Evolutionary conservation across 2,888 invertebrate species (phyloP).

Genomic region (Anodontia alba): DNA sequence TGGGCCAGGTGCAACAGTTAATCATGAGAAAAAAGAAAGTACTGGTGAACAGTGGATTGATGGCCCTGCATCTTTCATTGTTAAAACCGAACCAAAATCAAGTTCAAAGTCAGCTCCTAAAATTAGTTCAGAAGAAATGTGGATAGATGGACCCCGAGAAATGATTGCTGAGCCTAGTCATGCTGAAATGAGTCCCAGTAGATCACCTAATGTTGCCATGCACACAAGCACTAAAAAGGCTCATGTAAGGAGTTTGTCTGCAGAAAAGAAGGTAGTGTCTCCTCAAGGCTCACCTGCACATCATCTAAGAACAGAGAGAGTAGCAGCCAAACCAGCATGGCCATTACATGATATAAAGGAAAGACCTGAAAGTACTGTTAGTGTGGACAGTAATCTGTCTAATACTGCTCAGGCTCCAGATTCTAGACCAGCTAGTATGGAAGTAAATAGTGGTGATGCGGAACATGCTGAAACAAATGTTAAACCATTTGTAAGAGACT

Average conservation of each 20-base stretch:
- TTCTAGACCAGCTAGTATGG: conserved; percentile 73
- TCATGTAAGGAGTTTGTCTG: conserved; percentile 46
- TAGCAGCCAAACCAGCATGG: conserved; percentile 43
- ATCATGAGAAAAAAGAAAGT: conserved; percentile 69
- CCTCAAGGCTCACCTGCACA: conserved; percentile 49
- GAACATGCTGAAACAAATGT: conserved; percentile 59
- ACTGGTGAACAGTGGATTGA: conserved; percentile 95
- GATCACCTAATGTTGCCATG: conserved; percentile 55
- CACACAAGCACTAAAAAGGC: conserved; percentile 58
- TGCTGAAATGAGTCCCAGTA: conserved; percentile 55
- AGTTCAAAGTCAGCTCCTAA: conserved; percentile 89
- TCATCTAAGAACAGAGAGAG: conserved; percentile 34
- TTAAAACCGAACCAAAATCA: conserved; percentile 60
- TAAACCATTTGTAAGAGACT: conserved; percentile 81
- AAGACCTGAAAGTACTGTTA: conserved; percentile 75
- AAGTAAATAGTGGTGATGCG: conserved; percentile 55
- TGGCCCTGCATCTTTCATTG: conserved; percentile 88
- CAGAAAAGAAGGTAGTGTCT: conserved; percentile 50
- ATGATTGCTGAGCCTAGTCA: conserved; percentile 70
- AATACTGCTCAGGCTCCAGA: conserved; percentile 71
- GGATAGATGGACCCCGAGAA: conserved; percentile 84
- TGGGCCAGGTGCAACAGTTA: conserved; percentile 91
- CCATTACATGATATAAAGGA: conserved; percentile 67
- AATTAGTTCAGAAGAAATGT: conserved; percentile 87
- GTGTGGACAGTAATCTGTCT: conserved; percentile 74